Conservation (phyloP, 2,888 invertebrate genomes). For the Drosophila lacicola region DNA sequence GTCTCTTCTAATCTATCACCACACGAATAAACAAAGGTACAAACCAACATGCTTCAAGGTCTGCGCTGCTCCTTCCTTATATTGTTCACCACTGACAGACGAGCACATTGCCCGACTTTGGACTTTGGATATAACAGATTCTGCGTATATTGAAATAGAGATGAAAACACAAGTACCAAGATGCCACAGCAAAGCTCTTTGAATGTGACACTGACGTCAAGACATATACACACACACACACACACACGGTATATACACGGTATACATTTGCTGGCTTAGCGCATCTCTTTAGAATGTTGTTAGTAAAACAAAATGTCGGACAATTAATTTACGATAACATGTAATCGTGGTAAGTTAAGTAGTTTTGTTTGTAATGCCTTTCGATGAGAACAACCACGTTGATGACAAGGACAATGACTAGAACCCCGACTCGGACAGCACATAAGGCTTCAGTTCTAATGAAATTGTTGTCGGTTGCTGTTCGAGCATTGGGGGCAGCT, state of each 20-base stretch:
- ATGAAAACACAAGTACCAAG: conserved; percentile 5
- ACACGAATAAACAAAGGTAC: conserved; percentile 4
- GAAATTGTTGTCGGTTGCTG: conserved; percentile 68
- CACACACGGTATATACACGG: conserved; percentile 7
- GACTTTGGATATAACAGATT: neutral
- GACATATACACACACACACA: conserved; percentile 7
- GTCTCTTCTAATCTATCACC: no score
- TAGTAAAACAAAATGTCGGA: conserved; percentile 77
- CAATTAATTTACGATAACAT: conserved; percentile 80
- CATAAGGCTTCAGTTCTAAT: conserved; percentile 57
- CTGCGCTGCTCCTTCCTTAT: neutral
- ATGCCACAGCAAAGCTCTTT: conserved; percentile 13
- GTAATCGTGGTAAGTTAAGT: conserved; percentile 81
- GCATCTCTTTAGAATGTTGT: conserved; percentile 64
- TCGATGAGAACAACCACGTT: conserved; percentile 55
- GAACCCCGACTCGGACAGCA: conserved; percentile 24
- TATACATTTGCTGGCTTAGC: conserved; percentile 39
- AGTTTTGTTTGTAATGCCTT: conserved; percentile 77
- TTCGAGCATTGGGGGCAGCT: conserved; percentile 23
- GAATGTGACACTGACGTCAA: conserved; percentile 16
- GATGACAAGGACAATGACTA: conserved; percentile 24
- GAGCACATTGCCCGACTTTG: neutral
- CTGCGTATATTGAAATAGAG: neutral
- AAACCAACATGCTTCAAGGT: neutral
- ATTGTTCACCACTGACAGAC: neutral